Evolutionary conservation across 2,797 vertebrate species (phyloP), one percentile per base, ranked within the genome.

Genomic region (Lithobates sylvaticus): DNA sequence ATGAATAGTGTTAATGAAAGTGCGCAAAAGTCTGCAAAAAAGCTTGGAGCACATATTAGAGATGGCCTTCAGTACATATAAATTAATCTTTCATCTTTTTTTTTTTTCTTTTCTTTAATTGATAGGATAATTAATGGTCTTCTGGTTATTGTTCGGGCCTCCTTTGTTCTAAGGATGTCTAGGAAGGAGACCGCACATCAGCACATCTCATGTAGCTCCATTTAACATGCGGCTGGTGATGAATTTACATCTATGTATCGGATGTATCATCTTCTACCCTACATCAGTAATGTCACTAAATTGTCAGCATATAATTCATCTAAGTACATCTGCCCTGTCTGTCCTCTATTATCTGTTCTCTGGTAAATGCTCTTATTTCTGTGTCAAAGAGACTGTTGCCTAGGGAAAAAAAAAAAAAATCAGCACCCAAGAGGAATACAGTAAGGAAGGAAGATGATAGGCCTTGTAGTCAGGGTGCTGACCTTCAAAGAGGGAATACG

Each of bases 181-280:
- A 90, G 87, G 90, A 94, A 92, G 88, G 89, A 90, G 88, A 88
- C 81, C 84, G 89, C 89, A 91, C 90, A 93, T 90, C 92, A 90
- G 88, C 78, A 83, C 84, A 90, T 92, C 91, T 93, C 92, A 90
- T 91, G 91, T 93, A 92, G 87, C 91, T 93, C 91, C 89, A 83
- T 91, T 92, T 93, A 93, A 93, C 93, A 91, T 92, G 93, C 89
- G 88, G 90, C 87, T 88, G 89, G 91, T 93, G 93, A 93, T 93
- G 90, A 94, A 93, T 94, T 94, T 92, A 93, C 92, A 93, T 94
- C 92, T 93, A 91, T 94, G 90, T 94, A 93, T 94, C 93, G 91
- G 93, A 92, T 93, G 92, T 92, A 90, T 90, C 93, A 92, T 94
- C 92, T 94, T 94, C 92, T 92, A 90, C 89, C 91, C 91, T 90